Evolutionary conservation across 2,113 vertebrate species (phyloP).

Genomic region (Prunella fulvescens): DNA sequence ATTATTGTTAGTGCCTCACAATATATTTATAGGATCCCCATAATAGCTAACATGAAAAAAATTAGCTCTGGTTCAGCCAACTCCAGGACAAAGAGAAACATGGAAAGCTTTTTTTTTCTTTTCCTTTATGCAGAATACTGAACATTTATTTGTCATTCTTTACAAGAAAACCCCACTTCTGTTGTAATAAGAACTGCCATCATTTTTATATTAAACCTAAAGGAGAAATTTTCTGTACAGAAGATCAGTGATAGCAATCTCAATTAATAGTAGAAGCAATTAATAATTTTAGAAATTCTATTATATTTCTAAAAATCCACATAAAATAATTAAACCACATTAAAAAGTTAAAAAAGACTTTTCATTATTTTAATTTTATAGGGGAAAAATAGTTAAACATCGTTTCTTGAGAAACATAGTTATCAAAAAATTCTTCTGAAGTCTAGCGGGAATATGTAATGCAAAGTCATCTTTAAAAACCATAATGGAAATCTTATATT

Average conservation of each 20-base stretch:
- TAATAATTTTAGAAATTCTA: neutral
- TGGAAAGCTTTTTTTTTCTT: neutral
- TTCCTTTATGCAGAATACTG: neutral
- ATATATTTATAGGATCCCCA: neutral
- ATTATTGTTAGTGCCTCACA: neutral
- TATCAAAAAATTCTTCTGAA: neutral
- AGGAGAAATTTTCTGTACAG: neutral
- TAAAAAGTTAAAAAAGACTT: neutral
- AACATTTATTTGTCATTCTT: neutral
- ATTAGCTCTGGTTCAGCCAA: neutral
- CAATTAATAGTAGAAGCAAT: neutral
- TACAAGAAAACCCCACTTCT: accelerated
- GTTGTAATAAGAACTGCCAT: neutral
- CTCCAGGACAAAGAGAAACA: neutral
- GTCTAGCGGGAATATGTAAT: neutral
- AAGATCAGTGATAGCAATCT: neutral
- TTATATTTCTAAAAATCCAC: neutral
- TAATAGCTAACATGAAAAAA: neutral
- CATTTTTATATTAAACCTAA: neutral
- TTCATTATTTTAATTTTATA: neutral
- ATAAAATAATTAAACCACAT: neutral
- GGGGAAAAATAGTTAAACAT: neutral
- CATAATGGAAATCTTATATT: neutral
- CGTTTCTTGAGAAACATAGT: neutral
- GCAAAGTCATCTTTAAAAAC: neutral